A percentile compares a stretch with the other conserved stretches of the same genome.
These are phyloP conservation scores for Lobophora halterata DNA, from an alignment of 2,888 invertebrate genomes.

Conservation along the genomic window DNA sequence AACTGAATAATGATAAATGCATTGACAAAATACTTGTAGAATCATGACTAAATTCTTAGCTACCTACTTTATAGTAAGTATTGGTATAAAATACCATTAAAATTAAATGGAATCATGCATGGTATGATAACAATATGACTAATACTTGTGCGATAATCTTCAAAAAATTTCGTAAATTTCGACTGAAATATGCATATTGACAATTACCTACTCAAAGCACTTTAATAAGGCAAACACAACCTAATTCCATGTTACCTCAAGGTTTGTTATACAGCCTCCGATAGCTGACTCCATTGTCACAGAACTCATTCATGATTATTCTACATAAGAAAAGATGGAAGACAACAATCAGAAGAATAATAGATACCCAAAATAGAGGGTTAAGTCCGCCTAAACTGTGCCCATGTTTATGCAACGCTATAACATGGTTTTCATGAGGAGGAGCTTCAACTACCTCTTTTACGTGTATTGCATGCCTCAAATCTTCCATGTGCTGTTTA, in stretches of 20 bases:
- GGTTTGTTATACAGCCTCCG: slow-evolving; percentile 86
- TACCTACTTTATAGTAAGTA: too few relatives aligned
- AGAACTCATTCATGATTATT: slow-evolving; percentile 94
- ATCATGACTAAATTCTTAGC: too few relatives aligned
- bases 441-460: slow-evolving; percentile 92
- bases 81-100: too few relatives aligned
- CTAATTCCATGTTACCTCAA: slow-evolving; percentile 50
- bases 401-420: slow-evolving; percentile 94
- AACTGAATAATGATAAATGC: too few relatives aligned
- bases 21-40: too few relatives aligned
- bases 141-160: background rate
- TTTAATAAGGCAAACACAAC: slow-evolving; percentile 34
- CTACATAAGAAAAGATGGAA: slow-evolving; percentile 97
- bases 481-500: slow-evolving; percentile 93
- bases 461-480: slow-evolving; percentile 94
- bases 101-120: too few relatives aligned
- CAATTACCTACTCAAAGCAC: slow-evolving; percentile 35
- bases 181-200: background rate
- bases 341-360: slow-evolving; percentile 91
- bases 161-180: background rate
- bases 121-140: too few relatives aligned
- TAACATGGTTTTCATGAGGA: slow-evolving; percentile 93
- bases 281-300: slow-evolving; percentile 85
- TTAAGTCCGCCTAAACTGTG: slow-evolving; percentile 94
- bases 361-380: slow-evolving; percentile 94